Evolutionary conservation across 2,888 invertebrate species (phyloP).

Genomic region (Laothoe populi): DNA sequence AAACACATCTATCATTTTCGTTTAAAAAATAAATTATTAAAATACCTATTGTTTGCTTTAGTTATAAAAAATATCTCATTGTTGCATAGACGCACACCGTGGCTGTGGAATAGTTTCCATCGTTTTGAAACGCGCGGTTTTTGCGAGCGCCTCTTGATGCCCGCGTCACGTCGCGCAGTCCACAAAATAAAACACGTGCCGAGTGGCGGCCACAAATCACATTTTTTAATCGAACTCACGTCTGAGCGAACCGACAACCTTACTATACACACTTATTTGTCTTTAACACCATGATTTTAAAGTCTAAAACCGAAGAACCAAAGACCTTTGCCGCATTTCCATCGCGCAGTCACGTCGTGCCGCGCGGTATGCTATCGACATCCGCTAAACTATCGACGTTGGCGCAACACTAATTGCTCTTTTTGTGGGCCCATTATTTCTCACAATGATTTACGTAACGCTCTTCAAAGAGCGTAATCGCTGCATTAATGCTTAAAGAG

Average conservation of each 20-base stretch:
- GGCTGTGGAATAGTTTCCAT: constrained; percentile 14
- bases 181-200: constrained; percentile 80
- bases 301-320: constrained; percentile 34
- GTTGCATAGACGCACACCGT: constrained; percentile 11
- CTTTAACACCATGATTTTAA: constrained; percentile 42
- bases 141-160: constrained; percentile 64
- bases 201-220: constrained; percentile 81
- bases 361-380: constrained; percentile 78
- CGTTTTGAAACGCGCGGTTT: constrained; percentile 43
- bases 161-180: constrained; percentile 73
- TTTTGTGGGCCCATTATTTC: constrained; percentile 71
- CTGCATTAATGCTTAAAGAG: constrained; percentile 70
- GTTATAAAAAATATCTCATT: constrained; percentile 15
- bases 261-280: constrained; percentile 32
- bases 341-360: constrained; percentile 75
- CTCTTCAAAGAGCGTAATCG: constrained; percentile 63
- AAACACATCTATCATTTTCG: not conserved
- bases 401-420: constrained; percentile 81
- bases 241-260: constrained; percentile 54
- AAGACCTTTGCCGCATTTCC: constrained; percentile 52
- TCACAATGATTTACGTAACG: constrained; percentile 76
- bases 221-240: constrained; percentile 83
- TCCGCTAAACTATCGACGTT: constrained; percentile 80
- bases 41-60: constrained; percentile 14
- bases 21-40: constrained; percentile 8